Base-by-base conservation (phyloP, 92 coral and sea anemone species). In the Anthopleura xanthogrammica region DNA sequence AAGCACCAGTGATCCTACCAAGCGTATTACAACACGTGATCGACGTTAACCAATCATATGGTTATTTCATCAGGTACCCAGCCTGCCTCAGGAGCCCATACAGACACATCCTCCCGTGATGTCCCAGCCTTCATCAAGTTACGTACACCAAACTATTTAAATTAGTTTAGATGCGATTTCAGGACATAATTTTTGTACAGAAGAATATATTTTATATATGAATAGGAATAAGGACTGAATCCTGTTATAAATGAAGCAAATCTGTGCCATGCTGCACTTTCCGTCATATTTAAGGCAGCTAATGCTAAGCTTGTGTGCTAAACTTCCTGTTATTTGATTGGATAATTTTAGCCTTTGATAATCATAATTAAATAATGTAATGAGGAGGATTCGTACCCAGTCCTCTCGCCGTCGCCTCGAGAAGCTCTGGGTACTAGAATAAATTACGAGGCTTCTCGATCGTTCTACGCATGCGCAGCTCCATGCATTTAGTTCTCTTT, bases 131-230 rank as follows among this genome's bases (percentile, higher is more conserved):
- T 55, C 80, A 24, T 55, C 71, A 70, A 71, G 84, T 29, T 70
- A 81, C 57, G 52, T 50, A 29, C 65, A 81, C 24, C 84, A 58
- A 43, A 68, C 87, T 76, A 83, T 57, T 76, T 83, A 60, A 77
- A 68, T 24, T 24, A 39, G 87, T 46, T 62, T 16, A 64, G 77
- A 50, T 65, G 54, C 77, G 16, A 82, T 65, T 83, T 57, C 83
- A 56, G 58, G 87, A 84, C 79, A 85, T 85, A 85, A 85, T 85
- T 85, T 80, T 85, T 85, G 88, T 85, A 85, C 88, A 85, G 66
- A 85, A 79, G 87, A 83, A 83, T 85, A 85, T 85, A 85, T 85
- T 85, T 85, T 85, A 79, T 85, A 85, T 78, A 78, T 79, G 84
- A 78, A 83, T 83, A 76, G 87, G 82, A 68, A 23, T 68, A 68